phyloP scores from a whole-genome alignment of 1,140 invertebrate species.

The Rhizoglyphus robini region DNA sequence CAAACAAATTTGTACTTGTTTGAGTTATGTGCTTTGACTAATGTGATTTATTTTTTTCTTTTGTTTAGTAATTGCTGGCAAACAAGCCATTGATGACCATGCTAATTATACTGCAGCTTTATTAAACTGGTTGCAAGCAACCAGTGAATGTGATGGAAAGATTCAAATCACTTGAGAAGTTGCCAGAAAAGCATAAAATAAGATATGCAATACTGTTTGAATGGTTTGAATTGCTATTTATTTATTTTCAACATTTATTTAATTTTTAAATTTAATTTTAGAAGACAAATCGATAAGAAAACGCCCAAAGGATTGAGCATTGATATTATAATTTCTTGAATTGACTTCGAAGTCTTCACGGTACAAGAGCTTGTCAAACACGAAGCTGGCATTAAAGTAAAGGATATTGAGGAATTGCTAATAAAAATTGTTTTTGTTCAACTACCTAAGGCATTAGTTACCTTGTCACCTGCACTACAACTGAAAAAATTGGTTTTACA shows the following conservation, averaged over 20 bases:
- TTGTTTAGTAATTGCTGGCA: constrained; percentile 71
- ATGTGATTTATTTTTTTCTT: not conserved
- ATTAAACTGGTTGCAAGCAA: constrained; percentile 79
- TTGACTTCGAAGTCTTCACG: constrained; percentile 66
- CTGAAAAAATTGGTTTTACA: constrained; percentile 61
- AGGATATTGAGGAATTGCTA: constrained; percentile 81
- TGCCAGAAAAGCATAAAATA: constrained; percentile 75
- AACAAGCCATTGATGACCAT: constrained; percentile 99
- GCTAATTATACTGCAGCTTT: constrained; percentile 89
- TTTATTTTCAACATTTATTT: not conserved
- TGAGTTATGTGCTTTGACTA: not conserved
- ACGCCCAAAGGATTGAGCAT: constrained; percentile 78
- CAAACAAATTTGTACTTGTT: too few species aligned
- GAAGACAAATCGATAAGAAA: constrained; percentile 90
- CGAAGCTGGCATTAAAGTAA: constrained; percentile 76
- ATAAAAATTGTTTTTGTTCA: too few species aligned
- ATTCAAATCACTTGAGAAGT: constrained; percentile 82
- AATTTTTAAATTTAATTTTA: constrained; percentile 30
- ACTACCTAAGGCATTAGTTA: constrained; percentile 49
- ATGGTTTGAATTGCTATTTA: constrained; percentile 51
- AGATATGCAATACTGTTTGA: constrained; percentile 96
- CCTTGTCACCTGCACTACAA: constrained; percentile 62
- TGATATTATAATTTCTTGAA: constrained; percentile 61
- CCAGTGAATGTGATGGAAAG: constrained; percentile 47
- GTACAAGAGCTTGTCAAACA: constrained; percentile 88